These are phyloP conservation scores for Oncorhynchus gorbuscha DNA, from an alignment of 2,113 vertebrate species.

Conservation along the genomic window DNA sequence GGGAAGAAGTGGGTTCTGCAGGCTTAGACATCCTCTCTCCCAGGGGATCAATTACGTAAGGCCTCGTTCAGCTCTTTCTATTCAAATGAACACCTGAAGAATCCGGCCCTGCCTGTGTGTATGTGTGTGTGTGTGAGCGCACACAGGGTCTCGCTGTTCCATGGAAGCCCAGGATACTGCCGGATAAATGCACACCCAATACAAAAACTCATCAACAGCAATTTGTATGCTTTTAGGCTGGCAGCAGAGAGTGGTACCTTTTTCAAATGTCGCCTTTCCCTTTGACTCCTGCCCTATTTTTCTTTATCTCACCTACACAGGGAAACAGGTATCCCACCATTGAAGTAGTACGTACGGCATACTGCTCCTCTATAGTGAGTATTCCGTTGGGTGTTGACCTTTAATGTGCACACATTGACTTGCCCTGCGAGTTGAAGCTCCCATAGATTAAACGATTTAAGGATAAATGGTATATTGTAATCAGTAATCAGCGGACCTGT, in stretches of 20 bases:
- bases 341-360: too few species aligned
- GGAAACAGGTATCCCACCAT: background rate
- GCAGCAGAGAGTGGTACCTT: constrained; percentile 71
- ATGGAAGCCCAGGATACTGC: constrained; percentile 85
- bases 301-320: background rate
- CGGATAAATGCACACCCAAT: constrained; percentile 87
- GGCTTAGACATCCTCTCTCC: constrained; percentile 80
- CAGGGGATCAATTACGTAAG: constrained; percentile 91
- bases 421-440: background rate
- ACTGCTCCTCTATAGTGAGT: too few species aligned
- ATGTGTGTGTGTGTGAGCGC: too few species aligned
- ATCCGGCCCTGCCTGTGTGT: constrained; percentile 11
- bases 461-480: background rate
- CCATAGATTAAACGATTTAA: background rate
- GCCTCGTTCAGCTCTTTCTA: constrained; percentile 88
- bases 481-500: background rate
- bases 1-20: constrained; percentile 82
- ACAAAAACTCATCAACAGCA: constrained; percentile 83
- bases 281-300: background rate
- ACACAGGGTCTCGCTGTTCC: constrained; percentile 76
- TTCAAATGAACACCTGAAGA: constrained; percentile 94
- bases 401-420: too few species aligned
- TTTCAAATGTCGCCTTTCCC: background rate
- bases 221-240: constrained; percentile 86
- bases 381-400: background rate